These are phyloP conservation scores for Hypolimnas misippus DNA, from an alignment of 2,888 invertebrate genomes.

Conservation along the genomic window DNA sequence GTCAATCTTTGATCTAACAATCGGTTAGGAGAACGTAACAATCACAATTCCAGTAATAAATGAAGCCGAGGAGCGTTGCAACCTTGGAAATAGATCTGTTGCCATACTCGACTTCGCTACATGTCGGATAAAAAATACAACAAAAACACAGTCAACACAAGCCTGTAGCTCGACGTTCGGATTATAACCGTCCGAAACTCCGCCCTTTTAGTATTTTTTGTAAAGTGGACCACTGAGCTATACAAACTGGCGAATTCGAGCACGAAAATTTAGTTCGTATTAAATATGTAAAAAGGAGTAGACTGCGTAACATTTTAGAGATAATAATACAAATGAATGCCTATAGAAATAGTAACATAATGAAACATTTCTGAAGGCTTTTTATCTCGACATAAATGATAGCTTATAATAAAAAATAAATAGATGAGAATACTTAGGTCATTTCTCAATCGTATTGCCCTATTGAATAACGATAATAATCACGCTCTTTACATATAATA, in stretches of 20 bases:
- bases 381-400: constrained; percentile 1
- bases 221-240: constrained; percentile 30
- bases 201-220: constrained; percentile 67
- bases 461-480: constrained; percentile 43
- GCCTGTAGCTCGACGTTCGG: constrained; percentile 64
- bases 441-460: constrained; percentile 58
- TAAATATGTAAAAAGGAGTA: no score
- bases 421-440: constrained; percentile 45
- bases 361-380: constrained; percentile 11
- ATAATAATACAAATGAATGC: constrained; percentile 22
- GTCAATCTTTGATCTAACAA: constrained; percentile 60
- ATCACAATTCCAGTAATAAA: constrained; percentile 61
- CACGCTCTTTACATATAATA: constrained; percentile 48
- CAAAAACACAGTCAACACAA: constrained; percentile 67
- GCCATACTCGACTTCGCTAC: constrained; percentile 61
- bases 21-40: constrained; percentile 57
- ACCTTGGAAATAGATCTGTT: constrained; percentile 77
- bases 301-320: constrained; percentile 27
- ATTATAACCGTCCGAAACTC: constrained; percentile 74
- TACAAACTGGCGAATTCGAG: constrained; percentile 28
- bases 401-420: constrained; percentile 16
- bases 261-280: constrained; percentile 23
- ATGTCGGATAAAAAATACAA: constrained; percentile 64
- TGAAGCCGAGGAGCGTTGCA: constrained; percentile 58
- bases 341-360: constrained; percentile 8